Evolutionary conservation across 2,797 vertebrate genomes (phyloP), one percentile per base, ranked within the genome.

Genomic region (Menidia menidia): DNA sequence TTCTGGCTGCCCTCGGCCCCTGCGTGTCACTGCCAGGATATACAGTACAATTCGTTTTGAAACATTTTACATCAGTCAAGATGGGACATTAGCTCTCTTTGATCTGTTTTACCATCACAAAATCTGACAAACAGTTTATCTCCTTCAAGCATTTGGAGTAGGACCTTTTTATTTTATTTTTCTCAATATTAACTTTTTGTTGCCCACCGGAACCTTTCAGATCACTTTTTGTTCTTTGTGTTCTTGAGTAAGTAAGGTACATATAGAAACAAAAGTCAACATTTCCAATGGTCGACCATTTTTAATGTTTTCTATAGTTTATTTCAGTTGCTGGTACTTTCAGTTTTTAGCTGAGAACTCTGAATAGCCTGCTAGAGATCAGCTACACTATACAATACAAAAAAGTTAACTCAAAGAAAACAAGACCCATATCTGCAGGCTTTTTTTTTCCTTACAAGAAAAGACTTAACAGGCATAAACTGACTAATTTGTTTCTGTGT

Each of bases 31-130:
- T 48, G 45, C 61, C 50, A 10, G 75, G 68, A 79, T 62, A 76
- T 72, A 52, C 66, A 48, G 19, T 25, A 35, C 70, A 57, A 35
- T 15, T 33, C 66, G 52, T 65, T 78, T 78, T 41, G 71, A 78
- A 83, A 75, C 71, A 64, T 78, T 78, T 73, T 68, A 73, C 63
- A 67, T 78, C 81, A 71, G 76, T 79, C 55, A 53, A 44, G 71
- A 70, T n/a, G 25, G 65, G 68, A 78, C 83, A 77, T 84, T 80
- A 78, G 84, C 71, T 68, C 44, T 44, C 68, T 86, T 86, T 79
- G 75, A 87, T 83, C 77, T 41, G 35, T 52, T 73, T 50, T 52
- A 48, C 54, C 32, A 64, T 82, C 45, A 51, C 69, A 58, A 19
- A 63, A 65, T 81, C 74, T 78, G 74, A 55, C 48, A 53, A 54